Evolutionary conservation across 2,113 vertebrate species (phyloP).

Genomic region (Felis catus): F.catus_Fca126_mat1.0 CM031414.1:88170501-88171000

Average conservation of each 20-base stretch:
- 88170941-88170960: not conserved
- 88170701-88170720: not conserved
- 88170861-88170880: not conserved
- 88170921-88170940: not conserved
- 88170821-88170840: not conserved
- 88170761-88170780: not conserved
- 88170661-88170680: not conserved
- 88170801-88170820: not conserved
- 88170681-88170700: not conserved
- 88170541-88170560: not conserved
- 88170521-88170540: not conserved
- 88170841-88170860: not conserved
- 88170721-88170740: not conserved
- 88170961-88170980: not conserved
- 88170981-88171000: not conserved
- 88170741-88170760: not conserved
- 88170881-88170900: not conserved
- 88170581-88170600: not conserved
- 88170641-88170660: not conserved
- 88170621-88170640: not conserved
- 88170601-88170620: not conserved
- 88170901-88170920: not conserved
- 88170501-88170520: not conserved
- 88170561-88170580: not conserved
- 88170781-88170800: not conserved